Base-by-base conservation (phyloP, 1,140 invertebrate species). In the Rhagoletis pomonella region DNA sequence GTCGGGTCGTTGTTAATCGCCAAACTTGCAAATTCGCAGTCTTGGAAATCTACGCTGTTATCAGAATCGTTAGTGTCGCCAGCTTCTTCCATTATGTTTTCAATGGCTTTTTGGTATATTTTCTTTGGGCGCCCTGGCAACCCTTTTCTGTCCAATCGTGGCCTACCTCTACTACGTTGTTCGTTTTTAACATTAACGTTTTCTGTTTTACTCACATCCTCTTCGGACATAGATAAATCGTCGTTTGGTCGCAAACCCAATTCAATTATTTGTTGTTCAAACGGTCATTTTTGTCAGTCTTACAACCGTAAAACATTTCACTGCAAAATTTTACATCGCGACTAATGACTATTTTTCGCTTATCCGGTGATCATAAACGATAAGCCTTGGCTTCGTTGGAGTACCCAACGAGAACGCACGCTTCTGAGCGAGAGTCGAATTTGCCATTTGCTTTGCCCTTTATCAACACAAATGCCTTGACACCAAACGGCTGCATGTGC, bases 401-500 rank as follows among this genome's bases (percentile, higher is more conserved):
- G 50, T 85, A 88, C 7, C 88, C 88, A 50, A 88, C 59, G 17
- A 88, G 58, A 64, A 87, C 44, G 50, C 77, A 67, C n/a, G 62
- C 47, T 29, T 62, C 62, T 10, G 86, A 87, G n/a, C 59, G 29
- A 7, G 73, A 69, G 14, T 87, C 88, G 14, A 87, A 87, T 64
- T 88, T 88, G 17, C 85, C 59, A 5, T 62, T 86, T 9, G 12
- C 19, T 58, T 73, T 89, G 88, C 19, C 59, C 87, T 88, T 89
- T 19, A 89, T 86, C 7, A 89, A 64, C 14, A 85, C 86, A 89
- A 89, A 90, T 12, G 86, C 91, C 44, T 17, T 87, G 58, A 89
- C 90, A 3, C 92, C 92, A 89, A 93, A 93, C 10, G 91, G n/a
- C 77, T 89, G 81, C 10, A 93, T 69, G 73, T 93, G 88, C 47